phyloP scores from a whole-genome alignment of 2,797 vertebrate genomes.

The Takifugu ocellatus region DNA sequence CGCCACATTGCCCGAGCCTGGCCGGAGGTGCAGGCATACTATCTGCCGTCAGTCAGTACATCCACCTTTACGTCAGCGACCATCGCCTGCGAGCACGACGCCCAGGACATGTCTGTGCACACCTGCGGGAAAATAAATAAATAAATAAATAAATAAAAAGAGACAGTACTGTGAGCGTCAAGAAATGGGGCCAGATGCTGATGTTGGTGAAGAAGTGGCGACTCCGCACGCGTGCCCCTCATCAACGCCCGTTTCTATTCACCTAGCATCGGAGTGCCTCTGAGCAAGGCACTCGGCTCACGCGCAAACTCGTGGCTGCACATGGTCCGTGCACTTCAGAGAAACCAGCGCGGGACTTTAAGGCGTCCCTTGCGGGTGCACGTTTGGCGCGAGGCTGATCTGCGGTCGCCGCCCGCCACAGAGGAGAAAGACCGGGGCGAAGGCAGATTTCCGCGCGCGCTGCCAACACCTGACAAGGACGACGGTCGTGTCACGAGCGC shows the following conservation, averaged over 20 bases:
- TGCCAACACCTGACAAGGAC: too few species aligned
- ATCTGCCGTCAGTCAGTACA: conserved; percentile 50
- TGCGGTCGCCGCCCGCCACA: conserved; percentile 3
- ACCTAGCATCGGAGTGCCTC: conserved; percentile 7
- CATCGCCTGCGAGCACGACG: conserved; percentile 47
- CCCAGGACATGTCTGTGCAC: conserved; percentile 44
- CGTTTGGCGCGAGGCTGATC: too few species aligned
- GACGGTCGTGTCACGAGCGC: too few species aligned
- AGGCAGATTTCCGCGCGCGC: conserved; percentile 63
- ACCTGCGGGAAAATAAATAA: conserved; percentile 41
- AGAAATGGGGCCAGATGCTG: conserved; percentile 29
- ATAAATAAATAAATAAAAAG: conserved; percentile 6
- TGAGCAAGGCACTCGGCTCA: conserved; percentile 43
- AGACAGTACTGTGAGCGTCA: conserved; percentile 27
- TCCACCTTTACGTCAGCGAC: conserved; percentile 63
- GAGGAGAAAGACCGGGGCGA: conserved; percentile 33
- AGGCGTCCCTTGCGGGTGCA: too few species aligned
- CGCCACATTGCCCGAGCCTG: conserved; percentile 69
- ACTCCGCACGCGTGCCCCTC: conserved; percentile 41
- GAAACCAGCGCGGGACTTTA: too few species aligned
- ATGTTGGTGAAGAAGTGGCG: conserved; percentile 22
- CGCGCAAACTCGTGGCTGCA: neutral
- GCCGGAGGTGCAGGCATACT: conserved; percentile 63
- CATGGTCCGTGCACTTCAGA: too few species aligned
- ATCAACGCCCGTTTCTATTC: conserved; percentile 32